Percentiles rank a stretch among this genome's conserved stretches.
These are phyloP conservation scores for Halictus rubicundus DNA, from an alignment of 1,140 invertebrate species.

Conservation along the genomic window DNA sequence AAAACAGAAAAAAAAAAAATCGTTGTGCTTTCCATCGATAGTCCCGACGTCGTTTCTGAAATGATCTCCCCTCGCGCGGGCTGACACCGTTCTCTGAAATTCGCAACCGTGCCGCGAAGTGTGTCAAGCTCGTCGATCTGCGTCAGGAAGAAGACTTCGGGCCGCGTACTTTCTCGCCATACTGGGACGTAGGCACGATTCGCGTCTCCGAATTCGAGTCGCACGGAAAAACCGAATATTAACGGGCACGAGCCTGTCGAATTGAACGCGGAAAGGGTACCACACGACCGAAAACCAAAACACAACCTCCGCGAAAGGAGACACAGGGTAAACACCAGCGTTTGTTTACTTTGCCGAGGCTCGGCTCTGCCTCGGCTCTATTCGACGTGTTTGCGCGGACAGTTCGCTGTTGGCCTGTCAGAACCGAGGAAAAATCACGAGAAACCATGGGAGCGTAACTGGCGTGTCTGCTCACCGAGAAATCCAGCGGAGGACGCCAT, in stretches of 20 bases:
- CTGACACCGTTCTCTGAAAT: slow-evolving; percentile 5
- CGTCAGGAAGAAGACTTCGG: slow-evolving; percentile 1
- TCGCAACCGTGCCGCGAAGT: slow-evolving; percentile 9
- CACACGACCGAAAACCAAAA: too few species aligned
- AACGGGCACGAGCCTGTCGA: too few species aligned
- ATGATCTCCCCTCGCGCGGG: not conserved
- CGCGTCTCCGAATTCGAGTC: not conserved
- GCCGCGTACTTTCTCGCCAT: slow-evolving; percentile 51
- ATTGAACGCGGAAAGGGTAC: not conserved
- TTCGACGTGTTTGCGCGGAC: too few species aligned
- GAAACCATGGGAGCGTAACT: not conserved
- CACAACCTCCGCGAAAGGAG: not conserved
- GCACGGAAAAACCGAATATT: not conserved
- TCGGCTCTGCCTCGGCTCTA: not conserved
- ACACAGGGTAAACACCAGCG: too few species aligned
- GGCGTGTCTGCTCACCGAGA: slow-evolving; percentile 74
- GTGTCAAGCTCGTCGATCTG: slow-evolving; percentile 26
- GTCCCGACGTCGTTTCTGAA: slow-evolving; percentile 11
- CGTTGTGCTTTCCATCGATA: slow-evolving; percentile 38
- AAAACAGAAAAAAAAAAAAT: too few species aligned
- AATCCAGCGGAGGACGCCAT: slow-evolving; percentile 73
- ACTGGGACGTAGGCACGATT: not conserved
- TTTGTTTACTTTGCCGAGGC: slow-evolving; percentile 8
- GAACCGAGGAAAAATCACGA: too few species aligned
- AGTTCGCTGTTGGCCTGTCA: too few species aligned